phyloP scores from a whole-genome alignment of 2,797 vertebrate species.

The Eospalax fontanierii region DNA sequence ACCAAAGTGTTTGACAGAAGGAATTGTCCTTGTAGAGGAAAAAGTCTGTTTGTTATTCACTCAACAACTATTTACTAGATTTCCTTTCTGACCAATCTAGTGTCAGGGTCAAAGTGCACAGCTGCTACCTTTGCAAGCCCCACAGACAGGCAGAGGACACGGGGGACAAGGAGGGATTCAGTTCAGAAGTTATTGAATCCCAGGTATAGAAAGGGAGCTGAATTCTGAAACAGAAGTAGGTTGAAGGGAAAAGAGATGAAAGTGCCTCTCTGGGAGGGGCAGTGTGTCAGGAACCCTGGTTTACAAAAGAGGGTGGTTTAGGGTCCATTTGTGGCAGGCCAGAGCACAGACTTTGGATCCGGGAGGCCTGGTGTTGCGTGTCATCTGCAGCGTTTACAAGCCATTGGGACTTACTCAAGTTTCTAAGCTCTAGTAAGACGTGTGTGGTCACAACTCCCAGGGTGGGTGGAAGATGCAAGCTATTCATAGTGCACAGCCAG shows the following conservation, averaged over 20 bases:
- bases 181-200: not conserved
- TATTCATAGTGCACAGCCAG: not conserved
- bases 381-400: accelerated
- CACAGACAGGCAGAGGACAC: accelerated
- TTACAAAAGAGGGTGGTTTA: accelerated
- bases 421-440: too few relatives aligned
- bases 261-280: accelerated
- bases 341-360: too few relatives aligned
- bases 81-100: not conserved
- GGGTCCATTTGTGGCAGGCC: too few relatives aligned
- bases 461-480: not conserved
- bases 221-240: not conserved
- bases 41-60: not conserved
- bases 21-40: too few relatives aligned
- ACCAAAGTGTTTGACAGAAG: not conserved
- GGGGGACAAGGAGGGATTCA: not conserved
- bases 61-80: not conserved
- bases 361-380: not conserved
- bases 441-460: accelerated
- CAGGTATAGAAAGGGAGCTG: accelerated
- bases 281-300: accelerated
- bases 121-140: not conserved
- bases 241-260: not conserved
- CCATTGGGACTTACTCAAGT: accelerated
- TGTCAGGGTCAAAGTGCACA: not conserved